Conservation (phyloP, 2,888 invertebrate genomes). For the Sialis lutaria region DNA sequence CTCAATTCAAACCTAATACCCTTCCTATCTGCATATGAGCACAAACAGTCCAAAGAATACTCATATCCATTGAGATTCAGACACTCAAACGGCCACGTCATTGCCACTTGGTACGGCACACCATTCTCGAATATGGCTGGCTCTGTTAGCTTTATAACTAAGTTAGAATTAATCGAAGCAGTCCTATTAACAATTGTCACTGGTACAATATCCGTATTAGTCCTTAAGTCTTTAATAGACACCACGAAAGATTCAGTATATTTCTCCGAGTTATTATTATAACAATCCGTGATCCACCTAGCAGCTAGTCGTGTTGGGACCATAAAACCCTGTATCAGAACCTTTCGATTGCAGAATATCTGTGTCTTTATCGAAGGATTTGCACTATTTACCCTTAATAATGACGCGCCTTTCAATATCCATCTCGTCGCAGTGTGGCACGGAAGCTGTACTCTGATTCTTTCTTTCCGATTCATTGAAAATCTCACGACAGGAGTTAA, state of each 20-base stretch:
- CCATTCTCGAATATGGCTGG: conserved; percentile 3
- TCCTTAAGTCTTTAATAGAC: conserved; percentile 1
- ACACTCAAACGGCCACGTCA: conserved; percentile 4
- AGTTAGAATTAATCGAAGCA: conserved; percentile 3
- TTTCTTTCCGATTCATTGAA: background rate
- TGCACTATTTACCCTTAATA: conserved; percentile 1
- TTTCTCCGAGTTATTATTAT: background rate
- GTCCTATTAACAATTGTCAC: background rate
- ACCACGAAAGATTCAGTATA: conserved; percentile 2
- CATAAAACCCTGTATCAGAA: conserved; percentile 1
- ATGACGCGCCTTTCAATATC: conserved; percentile 5
- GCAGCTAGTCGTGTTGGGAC: conserved; percentile 3
- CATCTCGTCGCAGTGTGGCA: conserved; percentile 4
- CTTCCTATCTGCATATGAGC: conserved; percentile 3
- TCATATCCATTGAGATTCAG: conserved; percentile 4
- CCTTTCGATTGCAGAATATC: conserved; percentile 1
- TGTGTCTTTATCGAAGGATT: conserved; percentile 1
- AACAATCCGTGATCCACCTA: conserved; percentile 1
- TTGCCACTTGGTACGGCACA: background rate
- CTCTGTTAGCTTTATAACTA: conserved; percentile 3
- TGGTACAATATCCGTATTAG: conserved; percentile 1
- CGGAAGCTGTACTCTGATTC: conserved; percentile 2
- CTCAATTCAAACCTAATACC: conserved; percentile 2
- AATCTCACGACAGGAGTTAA: background rate
- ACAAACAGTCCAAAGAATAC: conserved; percentile 5